Evolutionary conservation across 2,113 vertebrate genomes (phyloP).

Genomic region (Hiodon tergisus): DNA sequence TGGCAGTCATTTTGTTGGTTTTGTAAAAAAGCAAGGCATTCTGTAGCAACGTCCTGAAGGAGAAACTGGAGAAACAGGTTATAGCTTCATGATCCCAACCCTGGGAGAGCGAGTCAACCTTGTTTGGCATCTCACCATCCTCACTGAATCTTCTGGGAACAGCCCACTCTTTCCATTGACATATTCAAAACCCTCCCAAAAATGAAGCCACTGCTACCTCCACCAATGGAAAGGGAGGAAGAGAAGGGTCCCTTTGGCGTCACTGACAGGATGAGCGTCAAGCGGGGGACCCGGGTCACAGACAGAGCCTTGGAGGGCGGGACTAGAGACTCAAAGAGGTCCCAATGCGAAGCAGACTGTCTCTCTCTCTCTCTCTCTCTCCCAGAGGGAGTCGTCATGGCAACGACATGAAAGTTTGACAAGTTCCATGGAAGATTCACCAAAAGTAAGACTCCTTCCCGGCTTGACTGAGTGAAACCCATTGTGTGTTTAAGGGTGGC

Average conservation of each 20-base stretch:
- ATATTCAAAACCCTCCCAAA: not conserved
- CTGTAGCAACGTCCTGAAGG: not conserved
- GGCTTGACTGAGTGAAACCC: not conserved
- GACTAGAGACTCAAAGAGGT: not conserved
- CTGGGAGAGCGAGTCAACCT: too few species aligned
- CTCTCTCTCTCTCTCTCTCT: not conserved
- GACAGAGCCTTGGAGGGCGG: not conserved
- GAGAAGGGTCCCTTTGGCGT: not conserved
- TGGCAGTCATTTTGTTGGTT: too few species aligned
- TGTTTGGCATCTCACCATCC: too few species aligned
- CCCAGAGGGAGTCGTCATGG: slow-evolving; percentile 14
- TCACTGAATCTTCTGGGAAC: too few species aligned
- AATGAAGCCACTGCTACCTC: not conserved
- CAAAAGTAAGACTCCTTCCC: not conserved
- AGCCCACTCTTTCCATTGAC: not conserved
- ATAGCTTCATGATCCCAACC: too few species aligned
- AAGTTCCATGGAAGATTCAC: not conserved
- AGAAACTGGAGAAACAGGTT: not conserved
- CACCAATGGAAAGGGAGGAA: not conserved
- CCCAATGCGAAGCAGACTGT: not conserved
- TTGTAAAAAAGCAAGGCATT: too few species aligned
- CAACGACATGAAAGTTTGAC: slow-evolving; percentile 7
- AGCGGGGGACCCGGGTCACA: not conserved
- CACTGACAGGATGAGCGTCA: not conserved
- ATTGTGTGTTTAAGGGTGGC: not conserved